Evolutionary conservation across 2,113 vertebrate genomes (phyloP), one percentile per base, ranked within the genome.

Genomic region (Cheirogaleus medius): DNA sequence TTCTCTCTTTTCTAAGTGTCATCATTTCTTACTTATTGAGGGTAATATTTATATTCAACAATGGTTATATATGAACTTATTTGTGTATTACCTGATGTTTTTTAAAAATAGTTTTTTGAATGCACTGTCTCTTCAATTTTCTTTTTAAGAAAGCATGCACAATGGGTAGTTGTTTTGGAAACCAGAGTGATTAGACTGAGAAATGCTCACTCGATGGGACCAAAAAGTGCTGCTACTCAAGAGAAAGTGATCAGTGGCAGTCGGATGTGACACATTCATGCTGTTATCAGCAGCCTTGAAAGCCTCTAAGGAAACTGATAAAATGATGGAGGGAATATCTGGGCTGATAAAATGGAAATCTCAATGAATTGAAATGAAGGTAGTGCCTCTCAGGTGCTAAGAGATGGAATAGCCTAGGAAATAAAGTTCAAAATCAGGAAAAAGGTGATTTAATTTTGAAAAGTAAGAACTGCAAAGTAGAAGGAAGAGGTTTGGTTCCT

Each of bases 11-110:
- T 25, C 94, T 86, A 83, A 69, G 91, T 82, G 44, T 90, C 82
- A 91, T 93, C 94, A 74, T 78, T 91, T 44, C 49, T 90, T 91
- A 78, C 56, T 96, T 91, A 95, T 74, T 47, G 91, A 77, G 68
- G 74, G 49, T 49, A 96, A 71, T 8, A 94, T 68, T 64, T 96
- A 54, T 1, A 68, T 32, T 84, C 56, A 56, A 85, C 25, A 84
- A 42, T 58, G 74, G 87, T 82, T 89, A 56, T 42, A 87, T n/a
- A 80, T 74, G 42, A 94, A 96, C 49, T 94, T 91, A 32, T 42
- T 66, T 82, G 66, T 44, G 25, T 37, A 81, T 88, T 37, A 86
- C 18, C 54, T 80, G 29, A 77, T 5, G 13, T 71, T 85, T 56
- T 2, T 2, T 0, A 49, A 92, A 81, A 69, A 82, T n/a, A 86